Conservation (phyloP, 2,113 vertebrate species). For the Bos javanicus region DNA sequence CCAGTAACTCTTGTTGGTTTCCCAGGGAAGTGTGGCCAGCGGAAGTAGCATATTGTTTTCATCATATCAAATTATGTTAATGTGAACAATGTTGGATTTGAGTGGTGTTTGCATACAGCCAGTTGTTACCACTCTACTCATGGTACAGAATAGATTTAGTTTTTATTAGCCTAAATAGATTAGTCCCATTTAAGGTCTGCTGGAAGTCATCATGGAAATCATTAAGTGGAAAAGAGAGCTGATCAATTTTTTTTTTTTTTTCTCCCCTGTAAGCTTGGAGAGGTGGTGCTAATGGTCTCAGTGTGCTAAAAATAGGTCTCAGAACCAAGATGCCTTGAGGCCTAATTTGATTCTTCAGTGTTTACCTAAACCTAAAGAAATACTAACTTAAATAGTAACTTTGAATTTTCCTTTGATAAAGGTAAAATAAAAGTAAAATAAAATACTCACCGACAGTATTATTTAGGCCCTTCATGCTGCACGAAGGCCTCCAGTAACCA, state of each 20-base stretch:
- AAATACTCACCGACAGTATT: not conserved
- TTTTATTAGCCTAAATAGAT: constrained; percentile 69
- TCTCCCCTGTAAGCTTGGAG: not conserved
- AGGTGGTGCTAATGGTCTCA: not conserved
- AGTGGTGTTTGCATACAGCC: not conserved
- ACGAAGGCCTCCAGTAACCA: not conserved
- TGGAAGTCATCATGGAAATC: constrained; percentile 61
- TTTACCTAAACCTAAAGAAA: not conserved
- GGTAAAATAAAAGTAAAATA: not conserved
- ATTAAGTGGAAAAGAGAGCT: constrained; percentile 49
- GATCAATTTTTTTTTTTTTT: not conserved
- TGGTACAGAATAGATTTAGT: constrained; percentile 13
- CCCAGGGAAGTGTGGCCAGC: constrained; percentile 39
- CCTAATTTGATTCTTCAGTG: not conserved
- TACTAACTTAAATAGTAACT: not conserved
- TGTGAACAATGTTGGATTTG: constrained; percentile 38
- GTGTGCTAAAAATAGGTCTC: not conserved
- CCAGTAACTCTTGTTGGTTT: constrained; percentile 25
- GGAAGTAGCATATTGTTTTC: constrained; percentile 54
- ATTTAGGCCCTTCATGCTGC: not conserved
- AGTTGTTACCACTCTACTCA: not conserved
- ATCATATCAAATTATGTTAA: constrained; percentile 36
- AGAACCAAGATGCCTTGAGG: not conserved
- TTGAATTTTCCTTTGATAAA: not conserved
- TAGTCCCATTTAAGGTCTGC: constrained; percentile 64